Base-by-base conservation (phyloP, 2,113 vertebrate genomes). In the Sinocyclocheilus rhinocerous region DNA sequence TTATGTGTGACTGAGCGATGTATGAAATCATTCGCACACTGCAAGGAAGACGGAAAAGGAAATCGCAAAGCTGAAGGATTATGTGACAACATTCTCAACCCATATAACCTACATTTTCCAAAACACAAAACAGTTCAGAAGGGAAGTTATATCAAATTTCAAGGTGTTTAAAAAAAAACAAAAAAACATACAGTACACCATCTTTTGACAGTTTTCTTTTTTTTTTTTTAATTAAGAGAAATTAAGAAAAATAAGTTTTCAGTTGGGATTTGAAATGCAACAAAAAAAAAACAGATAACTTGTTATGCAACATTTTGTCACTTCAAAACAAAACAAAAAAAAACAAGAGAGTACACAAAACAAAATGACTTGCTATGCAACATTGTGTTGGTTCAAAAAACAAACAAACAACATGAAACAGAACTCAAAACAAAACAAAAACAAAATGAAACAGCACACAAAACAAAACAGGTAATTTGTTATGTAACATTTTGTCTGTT, bases 1-100 rank as follows among this genome's bases (percentile, higher is more conserved):
- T 85, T 83, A 79, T 83, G 75, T 78, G 52, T 69, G 78, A 85
- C 48, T 57, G 82, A 82, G 81, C 76, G 76, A 77, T 55, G 76
- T 70, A 70, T 22, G 81, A 84, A 73, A 84, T 83, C 26, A 70
- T 83, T 57, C 12, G 13, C 20, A 15, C 48, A 33, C 39, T 5
- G 1, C 18, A 16, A 72, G 9, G 18, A 83, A 22, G 29, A n/a
- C 24, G 55, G 29, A 83, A 70, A 55, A 29, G 79, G 63, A 69
- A 69, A 72, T 48, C 29, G 9, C 65, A 55, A 81, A 81, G 39
- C 36, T 4, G 6, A 18, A 7, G 36, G 22, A 81, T 52, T 36
- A 72, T 4, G 1, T 39, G 33, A 72, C 18, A 72, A 22, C 33
- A 42, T 72, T 70, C 33, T 42, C 36, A 42, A 5, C 18, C 18